Conservation (phyloP, 2,113 vertebrate genomes). For the Heterochromis multidens region DNA sequence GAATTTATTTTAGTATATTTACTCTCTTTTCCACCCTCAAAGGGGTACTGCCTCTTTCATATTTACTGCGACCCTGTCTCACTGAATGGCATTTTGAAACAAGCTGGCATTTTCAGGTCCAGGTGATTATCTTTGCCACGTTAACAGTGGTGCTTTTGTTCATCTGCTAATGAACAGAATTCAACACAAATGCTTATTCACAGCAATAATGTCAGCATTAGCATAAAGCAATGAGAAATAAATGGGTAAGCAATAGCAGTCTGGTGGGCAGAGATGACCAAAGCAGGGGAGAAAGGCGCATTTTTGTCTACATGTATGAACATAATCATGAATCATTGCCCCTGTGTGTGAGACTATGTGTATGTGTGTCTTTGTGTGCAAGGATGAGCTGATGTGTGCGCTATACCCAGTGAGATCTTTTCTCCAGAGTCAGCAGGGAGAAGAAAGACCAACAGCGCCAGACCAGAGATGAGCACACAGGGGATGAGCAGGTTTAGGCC, state of each 20-base stretch:
- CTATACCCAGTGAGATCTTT: constrained; percentile 82
- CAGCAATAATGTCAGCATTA: constrained; percentile 47
- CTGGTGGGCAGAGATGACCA: background rate
- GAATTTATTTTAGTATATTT: constrained; percentile 10
- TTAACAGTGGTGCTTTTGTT: constrained; percentile 12
- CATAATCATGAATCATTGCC: constrained; percentile 5
- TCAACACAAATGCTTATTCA: constrained; percentile 13
- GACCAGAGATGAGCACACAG: constrained; percentile 87
- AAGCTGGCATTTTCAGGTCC: constrained; percentile 31
- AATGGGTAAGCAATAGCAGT: background rate
- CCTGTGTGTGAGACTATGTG: background rate
- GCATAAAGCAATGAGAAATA: constrained; percentile 27
- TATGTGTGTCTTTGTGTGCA: background rate
- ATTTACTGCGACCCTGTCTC: constrained; percentile 18
- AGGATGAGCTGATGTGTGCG: background rate
- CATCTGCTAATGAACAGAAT: constrained; percentile 15
- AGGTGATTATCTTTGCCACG: constrained; percentile 8
- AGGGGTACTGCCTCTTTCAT: background rate
- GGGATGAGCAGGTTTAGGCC: constrained; percentile 89
- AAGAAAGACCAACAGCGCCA: constrained; percentile 87
- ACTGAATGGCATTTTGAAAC: constrained; percentile 18
- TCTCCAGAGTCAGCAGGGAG: constrained; percentile 90
- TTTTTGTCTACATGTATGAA: background rate
- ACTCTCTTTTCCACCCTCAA: background rate
- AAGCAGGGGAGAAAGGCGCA: background rate